A percentile compares a stretch with the other conserved stretches of the same genome.
Conservation (phyloP, 2,113 vertebrate genomes). For the Corvus hawaiiensis region DNA sequence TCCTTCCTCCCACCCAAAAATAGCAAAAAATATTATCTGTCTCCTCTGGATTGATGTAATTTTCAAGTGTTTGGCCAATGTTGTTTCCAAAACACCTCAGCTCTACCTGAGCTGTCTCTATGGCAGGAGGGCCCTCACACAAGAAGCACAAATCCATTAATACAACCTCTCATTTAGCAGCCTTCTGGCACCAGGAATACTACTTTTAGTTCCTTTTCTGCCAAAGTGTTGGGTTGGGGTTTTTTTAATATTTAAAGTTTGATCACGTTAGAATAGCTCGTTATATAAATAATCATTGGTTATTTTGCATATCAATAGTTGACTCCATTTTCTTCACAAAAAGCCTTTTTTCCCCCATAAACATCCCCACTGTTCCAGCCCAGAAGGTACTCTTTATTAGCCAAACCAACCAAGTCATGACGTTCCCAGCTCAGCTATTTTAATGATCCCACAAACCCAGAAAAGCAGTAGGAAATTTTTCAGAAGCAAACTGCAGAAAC, state of each 20-base stretch:
- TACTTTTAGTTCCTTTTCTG: background rate
- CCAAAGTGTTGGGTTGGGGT: background rate
- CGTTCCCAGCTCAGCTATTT: constrained; percentile 52
- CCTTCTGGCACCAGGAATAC: background rate
- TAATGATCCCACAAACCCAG: constrained; percentile 54
- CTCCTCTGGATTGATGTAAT: constrained; percentile 4
- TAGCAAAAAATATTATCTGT: constrained; percentile 12
- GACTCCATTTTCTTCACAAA: background rate
- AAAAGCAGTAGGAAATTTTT: constrained; percentile 33
- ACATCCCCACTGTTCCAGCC: background rate
- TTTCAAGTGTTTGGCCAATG: background rate
- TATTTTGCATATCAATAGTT: constrained; percentile 20
- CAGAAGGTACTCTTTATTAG: constrained; percentile 39
- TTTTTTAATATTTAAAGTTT: background rate
- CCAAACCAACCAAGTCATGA: constrained; percentile 5
- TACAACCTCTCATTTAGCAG: background rate
- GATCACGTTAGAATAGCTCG: background rate
- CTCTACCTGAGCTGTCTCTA: background rate
- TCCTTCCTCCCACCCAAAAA: constrained; percentile 52
- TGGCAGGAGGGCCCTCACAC: background rate
- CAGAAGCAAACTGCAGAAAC: constrained; percentile 8
- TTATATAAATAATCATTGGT: background rate
- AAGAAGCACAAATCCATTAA: background rate
- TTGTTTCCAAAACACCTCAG: background rate
- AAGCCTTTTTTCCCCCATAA: background rate